A percentile compares a stretch with the other conserved stretches of the same genome.
Conservation (phyloP, 2,113 vertebrate genomes). For the Microcebus jonahi region DNA sequence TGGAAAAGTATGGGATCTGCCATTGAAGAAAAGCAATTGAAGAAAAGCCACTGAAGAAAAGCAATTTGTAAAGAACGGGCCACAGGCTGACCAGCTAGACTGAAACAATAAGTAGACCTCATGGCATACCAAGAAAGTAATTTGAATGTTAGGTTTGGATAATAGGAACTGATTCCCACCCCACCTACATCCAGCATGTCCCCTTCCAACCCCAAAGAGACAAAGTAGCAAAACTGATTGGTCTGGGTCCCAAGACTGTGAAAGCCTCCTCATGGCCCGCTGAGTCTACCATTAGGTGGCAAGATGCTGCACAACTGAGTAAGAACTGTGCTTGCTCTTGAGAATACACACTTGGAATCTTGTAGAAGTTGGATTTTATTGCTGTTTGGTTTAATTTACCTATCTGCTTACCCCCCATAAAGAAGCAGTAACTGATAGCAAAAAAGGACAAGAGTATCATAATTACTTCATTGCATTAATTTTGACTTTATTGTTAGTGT, state of each 20-base stretch:
- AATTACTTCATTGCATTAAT: neutral
- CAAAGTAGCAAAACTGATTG: neutral
- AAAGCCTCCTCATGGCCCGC: neutral
- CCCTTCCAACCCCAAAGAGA: neutral
- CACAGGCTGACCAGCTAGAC: neutral
- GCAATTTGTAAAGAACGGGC: neutral
- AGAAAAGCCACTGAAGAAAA: neutral
- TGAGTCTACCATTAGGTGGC: neutral
- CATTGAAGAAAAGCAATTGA: neutral
- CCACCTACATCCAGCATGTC: neutral
- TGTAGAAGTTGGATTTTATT: neutral
- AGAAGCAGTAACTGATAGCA: neutral
- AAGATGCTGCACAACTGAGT: neutral
- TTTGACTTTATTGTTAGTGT: neutral
- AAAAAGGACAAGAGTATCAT: no score
- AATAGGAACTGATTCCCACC: neutral
- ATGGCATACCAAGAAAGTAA: neutral
- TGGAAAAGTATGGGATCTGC: neutral
- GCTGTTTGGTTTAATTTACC: neutral
- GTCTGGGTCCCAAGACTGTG: fast-evolving
- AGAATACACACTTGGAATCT: neutral
- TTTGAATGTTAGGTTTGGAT: neutral
- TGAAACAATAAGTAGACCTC: neutral
- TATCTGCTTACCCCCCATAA: neutral
- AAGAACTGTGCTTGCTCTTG: neutral